These are phyloP conservation scores for Epirrhoe tristata DNA, from an alignment of 2,888 invertebrate genomes.

Conservation along the genomic window DNA sequence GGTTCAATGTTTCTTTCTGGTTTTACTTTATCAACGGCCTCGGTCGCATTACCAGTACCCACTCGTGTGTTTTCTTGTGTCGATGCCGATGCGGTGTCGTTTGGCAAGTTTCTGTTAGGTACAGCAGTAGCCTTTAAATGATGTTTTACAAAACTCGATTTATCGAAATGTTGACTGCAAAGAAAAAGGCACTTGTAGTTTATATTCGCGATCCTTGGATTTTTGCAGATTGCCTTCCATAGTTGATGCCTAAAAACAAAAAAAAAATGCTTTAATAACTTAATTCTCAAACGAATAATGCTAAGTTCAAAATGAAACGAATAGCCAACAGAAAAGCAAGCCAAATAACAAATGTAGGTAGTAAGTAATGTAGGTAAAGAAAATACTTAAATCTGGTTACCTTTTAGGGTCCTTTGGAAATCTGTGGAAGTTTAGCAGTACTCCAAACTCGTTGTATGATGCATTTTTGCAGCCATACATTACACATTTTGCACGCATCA, in stretches of 20 bases:
- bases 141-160: background rate
- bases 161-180: constrained; percentile 24
- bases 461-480: constrained; percentile 23
- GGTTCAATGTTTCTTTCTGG: background rate
- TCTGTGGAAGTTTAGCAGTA: constrained; percentile 5
- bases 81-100: background rate
- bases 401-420: constrained; percentile 15
- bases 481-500: constrained; percentile 19
- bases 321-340: background rate
- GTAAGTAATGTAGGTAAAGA: background rate
- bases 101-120: constrained; percentile 9
- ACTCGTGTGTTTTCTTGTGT: background rate
- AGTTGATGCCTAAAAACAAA: constrained; percentile 2
- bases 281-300: too few relatives aligned
- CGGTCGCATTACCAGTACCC: too few relatives aligned
- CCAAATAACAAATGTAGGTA: background rate
- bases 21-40: too few relatives aligned
- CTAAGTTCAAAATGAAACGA: too few relatives aligned
- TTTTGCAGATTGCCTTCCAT: constrained; percentile 17
- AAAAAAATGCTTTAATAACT: background rate
- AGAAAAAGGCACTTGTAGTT: background rate
- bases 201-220: constrained; percentile 3
- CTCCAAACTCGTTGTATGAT: constrained; percentile 17
- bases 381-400: too few relatives aligned
- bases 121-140: background rate